phyloP scores from a whole-genome alignment of 2,113 vertebrate genomes.

The Phalacrocorax carbo region DNA sequence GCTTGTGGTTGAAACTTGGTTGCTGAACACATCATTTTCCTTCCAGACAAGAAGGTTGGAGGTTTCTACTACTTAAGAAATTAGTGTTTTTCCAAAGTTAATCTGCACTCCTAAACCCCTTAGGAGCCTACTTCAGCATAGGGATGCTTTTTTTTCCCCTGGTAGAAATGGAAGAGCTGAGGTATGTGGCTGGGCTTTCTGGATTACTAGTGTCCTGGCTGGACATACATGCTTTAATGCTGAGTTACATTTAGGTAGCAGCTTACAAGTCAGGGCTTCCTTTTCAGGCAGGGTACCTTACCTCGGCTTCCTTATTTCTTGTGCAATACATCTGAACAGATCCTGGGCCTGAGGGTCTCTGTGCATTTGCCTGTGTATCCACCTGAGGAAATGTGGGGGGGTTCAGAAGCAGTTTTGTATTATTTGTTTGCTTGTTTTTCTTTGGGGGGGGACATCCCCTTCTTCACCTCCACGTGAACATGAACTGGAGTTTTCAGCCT shows the following conservation, averaged over 20 bases:
- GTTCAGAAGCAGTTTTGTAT: not conserved
- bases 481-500: not conserved
- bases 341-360: not conserved
- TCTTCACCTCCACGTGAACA: not conserved
- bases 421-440: not conserved
- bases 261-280: not conserved
- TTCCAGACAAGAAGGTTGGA: not conserved
- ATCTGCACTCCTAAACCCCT: not conserved
- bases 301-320: not conserved
- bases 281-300: not conserved
- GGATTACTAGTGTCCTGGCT: not conserved
- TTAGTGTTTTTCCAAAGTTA: not conserved
- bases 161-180: not conserved
- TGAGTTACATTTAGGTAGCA: not conserved
- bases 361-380: not conserved
- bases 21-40: not conserved
- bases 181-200: not conserved
- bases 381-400: not conserved
- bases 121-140: not conserved
- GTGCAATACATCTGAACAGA: not conserved
- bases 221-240: not conserved
- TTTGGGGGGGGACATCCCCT: not conserved
- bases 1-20: not conserved
- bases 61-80: not conserved
- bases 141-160: not conserved